Evolutionary conservation across 2,797 vertebrate species (phyloP).

Genomic region (Leptatherina wallacei): DNA sequence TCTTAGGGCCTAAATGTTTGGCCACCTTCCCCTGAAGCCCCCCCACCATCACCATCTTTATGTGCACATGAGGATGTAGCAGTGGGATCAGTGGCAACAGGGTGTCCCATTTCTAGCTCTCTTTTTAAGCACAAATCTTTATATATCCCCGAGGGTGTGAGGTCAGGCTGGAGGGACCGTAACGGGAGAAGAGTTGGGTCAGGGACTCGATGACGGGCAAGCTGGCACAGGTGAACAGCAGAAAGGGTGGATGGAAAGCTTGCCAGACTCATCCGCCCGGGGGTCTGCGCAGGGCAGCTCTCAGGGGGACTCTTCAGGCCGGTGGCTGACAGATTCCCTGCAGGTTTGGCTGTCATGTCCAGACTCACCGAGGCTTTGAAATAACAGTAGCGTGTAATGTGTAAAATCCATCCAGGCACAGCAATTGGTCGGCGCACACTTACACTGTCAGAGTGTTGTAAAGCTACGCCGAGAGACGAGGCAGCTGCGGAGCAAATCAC

Average conservation of each 20-base stretch:
- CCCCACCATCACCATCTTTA: slow-evolving; percentile 30
- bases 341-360: slow-evolving; percentile 66
- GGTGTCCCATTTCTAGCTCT: slow-evolving; percentile 70
- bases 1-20: slow-evolving; percentile 37
- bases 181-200: slow-evolving; percentile 76
- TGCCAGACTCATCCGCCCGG: slow-evolving; percentile 44
- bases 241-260: slow-evolving; percentile 39
- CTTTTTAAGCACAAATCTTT: slow-evolving; percentile 78
- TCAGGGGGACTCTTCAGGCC: slow-evolving; percentile 56
- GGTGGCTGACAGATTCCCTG: slow-evolving; percentile 68
- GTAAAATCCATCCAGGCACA: slow-evolving; percentile 51
- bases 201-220: slow-evolving; percentile 72
- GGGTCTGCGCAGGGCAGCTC: slow-evolving; percentile 44
- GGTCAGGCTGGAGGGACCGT: slow-evolving; percentile 68
- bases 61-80: slow-evolving; percentile 54
- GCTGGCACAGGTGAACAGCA: slow-evolving; percentile 73
- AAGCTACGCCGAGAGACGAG: slow-evolving; percentile 64
- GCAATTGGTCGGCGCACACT: slow-evolving; percentile 51
- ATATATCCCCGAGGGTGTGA: slow-evolving; percentile 79
- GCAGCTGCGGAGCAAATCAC: slow-evolving; percentile 65
- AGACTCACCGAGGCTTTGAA: slow-evolving; percentile 66
- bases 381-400: slow-evolving; percentile 69
- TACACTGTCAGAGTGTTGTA: slow-evolving; percentile 56
- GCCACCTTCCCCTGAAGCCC: slow-evolving; percentile 11
- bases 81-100: slow-evolving; percentile 38